A percentile compares a stretch with the other conserved stretches of the same genome.
These are phyloP conservation scores for Dryobates pubescens DNA, from an alignment of 2,797 vertebrate genomes.

Conservation along the genomic window DNA sequence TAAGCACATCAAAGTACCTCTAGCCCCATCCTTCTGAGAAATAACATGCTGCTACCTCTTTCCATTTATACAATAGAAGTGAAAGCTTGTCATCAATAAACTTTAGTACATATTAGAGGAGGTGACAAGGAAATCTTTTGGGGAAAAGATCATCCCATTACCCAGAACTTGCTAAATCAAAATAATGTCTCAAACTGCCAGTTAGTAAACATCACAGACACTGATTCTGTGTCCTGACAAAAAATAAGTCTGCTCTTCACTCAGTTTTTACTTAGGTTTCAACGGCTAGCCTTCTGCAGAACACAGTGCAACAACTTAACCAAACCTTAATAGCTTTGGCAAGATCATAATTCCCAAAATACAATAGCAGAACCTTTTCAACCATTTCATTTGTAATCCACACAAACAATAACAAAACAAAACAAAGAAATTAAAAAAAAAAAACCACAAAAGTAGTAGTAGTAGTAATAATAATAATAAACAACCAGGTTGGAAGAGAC, in stretches of 20 bases:
- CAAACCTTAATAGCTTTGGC: neutral
- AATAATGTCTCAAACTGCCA: neutral
- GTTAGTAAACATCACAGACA: neutral
- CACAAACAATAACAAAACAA: neutral
- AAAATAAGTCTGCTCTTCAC: neutral
- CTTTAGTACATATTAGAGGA: neutral
- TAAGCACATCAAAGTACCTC: neutral
- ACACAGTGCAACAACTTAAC: neutral
- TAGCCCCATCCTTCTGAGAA: neutral
- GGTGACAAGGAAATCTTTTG: neutral
- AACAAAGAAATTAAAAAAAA: neutral
- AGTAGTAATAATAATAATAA: no score
- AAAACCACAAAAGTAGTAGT: neutral
- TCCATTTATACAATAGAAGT: neutral
- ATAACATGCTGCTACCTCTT: neutral
- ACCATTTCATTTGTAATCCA: neutral
- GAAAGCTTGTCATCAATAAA: neutral
- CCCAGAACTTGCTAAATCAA: neutral
- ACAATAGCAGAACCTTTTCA: neutral
- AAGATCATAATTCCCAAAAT: neutral
- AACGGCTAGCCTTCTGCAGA: neutral
- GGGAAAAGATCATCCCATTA: neutral
- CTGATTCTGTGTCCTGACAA: neutral
- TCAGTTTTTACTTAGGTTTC: constrained; percentile 7
- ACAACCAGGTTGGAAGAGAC: no score